Evolutionary conservation across 1,140 invertebrate genomes (phyloP).

Genomic region (Drosophila novamexicana): DNA sequence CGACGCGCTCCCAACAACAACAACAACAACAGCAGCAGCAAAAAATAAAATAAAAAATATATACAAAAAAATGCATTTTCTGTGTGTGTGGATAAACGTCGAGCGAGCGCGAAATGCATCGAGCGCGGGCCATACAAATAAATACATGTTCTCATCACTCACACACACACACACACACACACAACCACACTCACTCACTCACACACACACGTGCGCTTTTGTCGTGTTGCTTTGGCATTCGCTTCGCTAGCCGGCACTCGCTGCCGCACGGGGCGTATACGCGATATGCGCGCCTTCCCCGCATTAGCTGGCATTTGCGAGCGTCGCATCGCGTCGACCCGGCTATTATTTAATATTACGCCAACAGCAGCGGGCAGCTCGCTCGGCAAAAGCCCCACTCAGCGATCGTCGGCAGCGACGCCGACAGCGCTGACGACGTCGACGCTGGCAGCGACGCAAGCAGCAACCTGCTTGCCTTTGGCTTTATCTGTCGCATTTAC

Average conservation of each 20-base stretch:
- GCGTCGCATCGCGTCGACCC: constrained; percentile 27
- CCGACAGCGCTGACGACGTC: background rate
- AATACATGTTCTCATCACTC: constrained; percentile 43
- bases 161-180: constrained; percentile 23
- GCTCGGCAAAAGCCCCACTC: constrained; percentile 21
- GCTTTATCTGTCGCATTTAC: constrained; percentile 12
- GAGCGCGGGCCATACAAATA: constrained; percentile 13
- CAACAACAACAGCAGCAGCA: too few relatives aligned
- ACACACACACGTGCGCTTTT: constrained; percentile 15
- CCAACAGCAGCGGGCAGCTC: constrained; percentile 7
- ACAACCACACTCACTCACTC: constrained; percentile 23
- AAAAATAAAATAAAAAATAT: background rate
- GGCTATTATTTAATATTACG: constrained; percentile 72
- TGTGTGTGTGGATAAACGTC: constrained; percentile 58
- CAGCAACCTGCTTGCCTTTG: constrained; percentile 1
- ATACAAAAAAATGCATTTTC: constrained; percentile 2
- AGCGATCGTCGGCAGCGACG: constrained; percentile 1
- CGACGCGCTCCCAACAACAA: constrained; percentile 42
- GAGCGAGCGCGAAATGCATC: constrained; percentile 52
- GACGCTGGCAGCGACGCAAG: background rate
- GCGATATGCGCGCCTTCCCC: constrained; percentile 70
- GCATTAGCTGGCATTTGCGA: constrained; percentile 55
- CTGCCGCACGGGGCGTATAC: constrained; percentile 65
- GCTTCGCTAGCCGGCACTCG: constrained; percentile 47
- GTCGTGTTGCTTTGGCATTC: constrained; percentile 39